phyloP scores from a whole-genome alignment of 2,797 vertebrate genomes.

The Graptemys geographica region DNA sequence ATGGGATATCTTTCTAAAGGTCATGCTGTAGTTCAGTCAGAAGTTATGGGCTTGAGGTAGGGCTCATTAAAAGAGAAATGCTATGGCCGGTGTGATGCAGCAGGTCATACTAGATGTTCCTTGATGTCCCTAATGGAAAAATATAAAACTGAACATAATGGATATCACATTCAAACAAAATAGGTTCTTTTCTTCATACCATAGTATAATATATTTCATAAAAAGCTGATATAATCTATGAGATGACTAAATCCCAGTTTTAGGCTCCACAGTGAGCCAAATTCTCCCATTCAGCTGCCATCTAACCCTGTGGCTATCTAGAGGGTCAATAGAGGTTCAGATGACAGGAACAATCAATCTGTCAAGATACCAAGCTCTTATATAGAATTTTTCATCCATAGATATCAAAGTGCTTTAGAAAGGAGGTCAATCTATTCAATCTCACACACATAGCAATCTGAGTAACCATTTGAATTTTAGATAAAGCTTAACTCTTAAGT shows the following conservation, averaged over 20 bases:
- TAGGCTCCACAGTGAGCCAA: too few species aligned
- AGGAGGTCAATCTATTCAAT: not conserved
- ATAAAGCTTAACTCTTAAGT: not conserved
- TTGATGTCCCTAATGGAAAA: not conserved
- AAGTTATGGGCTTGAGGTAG: rapidly evolving
- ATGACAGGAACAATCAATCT: not conserved
- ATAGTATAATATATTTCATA: not conserved
- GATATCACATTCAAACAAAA: not conserved
- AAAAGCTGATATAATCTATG: not conserved
- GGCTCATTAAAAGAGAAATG: not conserved
- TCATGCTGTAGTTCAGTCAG: not conserved
- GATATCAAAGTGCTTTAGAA: not conserved
- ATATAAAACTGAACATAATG: not conserved
- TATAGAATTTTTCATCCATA: not conserved
- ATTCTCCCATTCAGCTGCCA: too few species aligned
- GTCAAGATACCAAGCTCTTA: not conserved
- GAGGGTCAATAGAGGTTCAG: rapidly evolving
- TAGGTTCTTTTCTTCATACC: too few species aligned
- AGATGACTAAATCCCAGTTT: too few species aligned
- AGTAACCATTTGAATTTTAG: not conserved
- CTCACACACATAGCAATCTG: not conserved
- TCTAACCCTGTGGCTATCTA: too few species aligned
- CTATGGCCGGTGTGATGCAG: not conserved
- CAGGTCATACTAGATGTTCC: not conserved
- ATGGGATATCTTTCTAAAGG: not conserved